Evolutionary conservation across 1,140 invertebrate species (phyloP).

Genomic region (Drosophila pruinosa): DNA sequence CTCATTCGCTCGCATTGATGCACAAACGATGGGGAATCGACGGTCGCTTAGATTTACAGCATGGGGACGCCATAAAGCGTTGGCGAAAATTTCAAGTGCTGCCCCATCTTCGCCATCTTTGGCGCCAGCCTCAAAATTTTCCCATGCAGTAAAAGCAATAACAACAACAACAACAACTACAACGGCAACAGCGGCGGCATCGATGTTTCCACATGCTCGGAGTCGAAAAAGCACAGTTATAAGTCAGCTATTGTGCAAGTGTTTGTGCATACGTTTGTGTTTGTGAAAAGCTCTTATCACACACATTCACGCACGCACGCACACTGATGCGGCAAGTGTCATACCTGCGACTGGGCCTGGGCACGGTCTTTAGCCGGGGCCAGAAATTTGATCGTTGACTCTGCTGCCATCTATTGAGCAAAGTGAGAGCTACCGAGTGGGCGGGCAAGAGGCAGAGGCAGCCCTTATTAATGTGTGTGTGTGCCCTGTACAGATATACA

Average conservation of each 20-base stretch:
- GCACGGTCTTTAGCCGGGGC: not conserved
- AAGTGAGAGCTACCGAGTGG: slow-evolving; percentile 36
- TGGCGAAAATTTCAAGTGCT: slow-evolving; percentile 28
- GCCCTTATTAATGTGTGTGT: not conserved
- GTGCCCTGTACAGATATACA: slow-evolving; percentile 6
- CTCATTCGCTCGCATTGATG: not conserved
- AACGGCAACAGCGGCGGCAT: not conserved
- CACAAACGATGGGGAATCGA: not conserved
- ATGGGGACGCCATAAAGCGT: slow-evolving; percentile 12
- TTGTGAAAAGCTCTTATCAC: slow-evolving; percentile 19
- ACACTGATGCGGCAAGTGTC: slow-evolving; percentile 9
- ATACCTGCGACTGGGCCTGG: slow-evolving; percentile 8
- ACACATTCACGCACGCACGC: not conserved
- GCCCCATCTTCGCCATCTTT: slow-evolving; percentile 13
- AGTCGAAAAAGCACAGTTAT: slow-evolving; percentile 48
- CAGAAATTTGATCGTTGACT: slow-evolving; percentile 39
- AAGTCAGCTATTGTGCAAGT: not conserved
- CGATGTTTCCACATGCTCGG: slow-evolving; percentile 53
- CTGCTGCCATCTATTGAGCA: slow-evolving; percentile 27
- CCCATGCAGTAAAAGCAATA: slow-evolving; percentile 27
- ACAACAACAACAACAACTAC: slow-evolving; percentile 8
- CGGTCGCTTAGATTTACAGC: slow-evolving; percentile 41
- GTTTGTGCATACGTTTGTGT: not conserved
- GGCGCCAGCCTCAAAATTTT: slow-evolving; percentile 45
- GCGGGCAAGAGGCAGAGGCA: slow-evolving; percentile 10